Base-by-base conservation (phyloP, 2,888 invertebrate species). In the Laspeyria flexula region DNA sequence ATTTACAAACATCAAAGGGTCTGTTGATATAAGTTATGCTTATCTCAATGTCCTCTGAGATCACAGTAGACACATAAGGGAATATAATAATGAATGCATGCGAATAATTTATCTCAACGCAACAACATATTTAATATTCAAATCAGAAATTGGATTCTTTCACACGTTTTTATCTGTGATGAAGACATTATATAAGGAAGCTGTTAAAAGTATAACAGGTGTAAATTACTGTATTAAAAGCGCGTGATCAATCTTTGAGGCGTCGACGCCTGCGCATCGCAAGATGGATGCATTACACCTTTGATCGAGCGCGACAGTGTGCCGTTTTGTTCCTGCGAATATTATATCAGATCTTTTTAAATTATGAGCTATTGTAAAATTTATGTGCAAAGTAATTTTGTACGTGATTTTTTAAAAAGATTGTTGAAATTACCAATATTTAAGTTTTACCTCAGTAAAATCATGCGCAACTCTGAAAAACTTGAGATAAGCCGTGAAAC, bases 171-270 rank as follows among this genome's bases (percentile, higher is more conserved):
- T 71, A 78, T 79, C 73, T 65, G 53, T 55, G 63, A 71, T 65
- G 74, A 79, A 72, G 75, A 62, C 64, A 69, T 70, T 64, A 46
- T 60, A 65, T 69, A 77, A 76, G 79, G 81, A 81, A 79, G 79
- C 75, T 65, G 73, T 74, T 73, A 76, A 71, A 70, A 70, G 61
- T 71, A 60, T 78, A 82, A 80, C 83, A 86, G 82, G 86, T 86
- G 88, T 85, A 86, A 88, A 88, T 87, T 83, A 83, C 81, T 85
- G 73, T 81, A 83, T 86, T 88, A 85, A 82, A 75, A 64, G 59
- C 60, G 53, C 52, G 63, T 75, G 73, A 88, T 88, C 83, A 81
- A 85, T 86, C 82, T 77, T 63, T 29, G 71, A 74, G 77, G 74
- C 69, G 76, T 65, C 55, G 65, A 65, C 66, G 52, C 60, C 41